Evolutionary conservation across 2,797 vertebrate genomes (phyloP), one percentile per base, ranked within the genome.

Genomic region (Nannoperca obscura): DNA sequence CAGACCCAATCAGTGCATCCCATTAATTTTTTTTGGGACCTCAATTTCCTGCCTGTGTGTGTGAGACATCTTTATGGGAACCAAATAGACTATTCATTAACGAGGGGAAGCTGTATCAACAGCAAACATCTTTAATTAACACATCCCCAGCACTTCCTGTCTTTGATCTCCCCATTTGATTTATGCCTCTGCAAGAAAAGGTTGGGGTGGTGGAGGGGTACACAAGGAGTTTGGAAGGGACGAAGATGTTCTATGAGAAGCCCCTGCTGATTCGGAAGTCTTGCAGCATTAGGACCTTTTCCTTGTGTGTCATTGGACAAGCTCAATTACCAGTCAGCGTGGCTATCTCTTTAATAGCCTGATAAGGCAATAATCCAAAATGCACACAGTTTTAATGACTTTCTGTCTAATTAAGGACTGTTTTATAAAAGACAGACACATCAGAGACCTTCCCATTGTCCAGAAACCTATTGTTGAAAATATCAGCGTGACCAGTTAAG

Each of bases 121-220:
- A 92, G 93, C 93, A 92, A 95, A 92, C 94, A 95, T 96, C 95
- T 95, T 94, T 95, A 95, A 96, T 96, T 95, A 96, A 94, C 94
- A 93, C 92, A 82, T 92, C 91, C 89, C 81, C 88, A 83, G 79
- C 87, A 91, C 87, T 91, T 91, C 91, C 91, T 87, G 89, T 86
- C 90, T 94, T 94, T 94, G 91, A 95, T 94, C 92, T 86, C 60
- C 54, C 54, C 42, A 57, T 89, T 89, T 88, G 90, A 94, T 92
- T 91, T 78, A 88, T 91, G 82, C 85, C 78, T 78, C 84, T 54
- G 86, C 71, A 71, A 83, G 76, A 78, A 88, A 81, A 88, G 78
- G 79, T 71, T 81, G 82, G 62, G 62, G 47, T 34, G 59, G 65
- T 38, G 58, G 58, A 52, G 62, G 73, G 75, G 57, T 60, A 71